Conservation (phyloP, 64 coral and sea anemone genomes). For the Dendrophyllia cribrosa region DNA sequence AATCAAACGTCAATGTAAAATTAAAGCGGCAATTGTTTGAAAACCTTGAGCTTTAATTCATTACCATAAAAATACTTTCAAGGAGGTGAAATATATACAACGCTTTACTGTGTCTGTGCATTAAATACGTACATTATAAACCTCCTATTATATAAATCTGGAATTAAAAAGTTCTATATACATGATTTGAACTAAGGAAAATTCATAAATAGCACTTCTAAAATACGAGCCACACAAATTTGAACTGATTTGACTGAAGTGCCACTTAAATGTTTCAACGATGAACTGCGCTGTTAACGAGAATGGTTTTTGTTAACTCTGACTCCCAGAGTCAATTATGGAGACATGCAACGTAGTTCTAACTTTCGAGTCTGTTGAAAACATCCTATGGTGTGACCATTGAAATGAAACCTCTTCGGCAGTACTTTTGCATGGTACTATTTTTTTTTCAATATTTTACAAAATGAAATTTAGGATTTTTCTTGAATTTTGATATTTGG, state of each 20-base stretch:
- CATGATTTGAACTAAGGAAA: not conserved
- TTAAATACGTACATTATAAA: conserved; percentile 42
- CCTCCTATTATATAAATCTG: conserved; percentile 21
- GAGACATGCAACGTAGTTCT: too few species aligned
- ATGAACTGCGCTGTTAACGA: not conserved
- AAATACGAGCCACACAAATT: not conserved
- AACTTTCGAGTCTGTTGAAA: too few species aligned
- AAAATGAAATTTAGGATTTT: too few species aligned
- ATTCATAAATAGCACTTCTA: not conserved
- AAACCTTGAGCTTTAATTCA: conserved; percentile 35
- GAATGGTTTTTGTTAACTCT: not conserved
- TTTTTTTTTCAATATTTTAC: too few species aligned
- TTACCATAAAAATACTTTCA: conserved; percentile 42
- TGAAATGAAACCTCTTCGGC: too few species aligned
- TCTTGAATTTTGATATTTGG: too few species aligned
- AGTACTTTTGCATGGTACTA: too few species aligned
- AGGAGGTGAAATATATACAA: conserved; percentile 43
- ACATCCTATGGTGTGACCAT: too few species aligned
- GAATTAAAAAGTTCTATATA: conserved; percentile 35
- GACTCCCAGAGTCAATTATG: too few species aligned
- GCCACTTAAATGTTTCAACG: not conserved
- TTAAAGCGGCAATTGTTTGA: not conserved
- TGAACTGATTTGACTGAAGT: not conserved
- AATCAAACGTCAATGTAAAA: not conserved
- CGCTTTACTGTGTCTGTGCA: not conserved